Conservation (phyloP, 2,888 invertebrate genomes). For the Drosophila cognata region DNA sequence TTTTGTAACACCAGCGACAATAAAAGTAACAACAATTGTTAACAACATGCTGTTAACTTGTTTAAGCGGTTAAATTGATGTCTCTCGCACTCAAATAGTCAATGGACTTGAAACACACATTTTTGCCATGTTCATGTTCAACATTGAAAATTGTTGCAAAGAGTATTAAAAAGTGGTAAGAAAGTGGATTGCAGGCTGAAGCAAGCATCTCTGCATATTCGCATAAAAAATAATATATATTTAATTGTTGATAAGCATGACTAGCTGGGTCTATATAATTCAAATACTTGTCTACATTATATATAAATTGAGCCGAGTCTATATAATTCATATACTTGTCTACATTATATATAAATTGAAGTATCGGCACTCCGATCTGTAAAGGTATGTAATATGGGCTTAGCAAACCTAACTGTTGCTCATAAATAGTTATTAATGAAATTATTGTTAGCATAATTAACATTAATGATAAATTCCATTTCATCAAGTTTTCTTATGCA, state of each 20-base stretch:
- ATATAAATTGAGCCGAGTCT: not conserved
- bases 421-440: not conserved
- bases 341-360: not conserved
- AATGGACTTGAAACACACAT: constrained; percentile 7
- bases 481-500: not conserved
- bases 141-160: not conserved
- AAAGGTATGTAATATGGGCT: not conserved
- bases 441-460: not conserved
- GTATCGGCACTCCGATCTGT: too few relatives aligned
- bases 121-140: not conserved
- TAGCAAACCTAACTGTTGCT: too few relatives aligned
- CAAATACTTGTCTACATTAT: not conserved
- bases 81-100: constrained; percentile 24
- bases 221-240: not conserved
- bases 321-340: not conserved
- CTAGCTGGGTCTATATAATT: not conserved
- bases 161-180: too few relatives aligned
- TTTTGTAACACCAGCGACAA: constrained; percentile 29
- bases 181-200: not conserved
- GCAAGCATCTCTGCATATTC: not conserved
- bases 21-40: constrained; percentile 63
- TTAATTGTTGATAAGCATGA: not conserved
- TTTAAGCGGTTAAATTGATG: constrained; percentile 22
- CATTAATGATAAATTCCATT: not conserved
- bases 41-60: constrained; percentile 59